A percentile compares a stretch with the other conserved stretches of the same genome.
Evolutionary conservation across 2,797 vertebrate species (phyloP).

Genomic region (Etheostoma perlongum): DNA sequence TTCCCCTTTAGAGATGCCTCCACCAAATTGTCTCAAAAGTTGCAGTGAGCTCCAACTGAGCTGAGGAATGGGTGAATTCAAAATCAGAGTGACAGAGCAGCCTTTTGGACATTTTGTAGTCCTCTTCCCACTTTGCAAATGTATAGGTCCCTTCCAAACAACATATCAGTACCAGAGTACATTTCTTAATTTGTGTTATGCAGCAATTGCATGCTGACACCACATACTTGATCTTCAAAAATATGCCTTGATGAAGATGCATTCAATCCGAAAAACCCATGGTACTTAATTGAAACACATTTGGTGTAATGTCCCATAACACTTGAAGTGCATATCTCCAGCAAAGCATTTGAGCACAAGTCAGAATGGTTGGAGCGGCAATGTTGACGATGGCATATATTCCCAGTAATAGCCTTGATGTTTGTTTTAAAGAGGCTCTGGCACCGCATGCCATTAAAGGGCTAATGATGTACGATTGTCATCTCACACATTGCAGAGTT

Average conservation of each 20-base stretch:
- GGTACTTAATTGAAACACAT: conserved; percentile 68
- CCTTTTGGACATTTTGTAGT: conserved; percentile 62
- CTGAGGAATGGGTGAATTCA: conserved; percentile 76
- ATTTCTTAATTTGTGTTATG: conserved; percentile 47
- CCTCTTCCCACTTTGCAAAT: conserved; percentile 47
- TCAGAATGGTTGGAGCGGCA: conserved; percentile 67
- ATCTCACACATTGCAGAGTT: conserved; percentile 80
- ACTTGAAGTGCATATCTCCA: conserved; percentile 72
- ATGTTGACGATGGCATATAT: conserved; percentile 71
- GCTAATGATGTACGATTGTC: conserved; percentile 85
- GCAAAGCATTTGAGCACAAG: conserved; percentile 64
- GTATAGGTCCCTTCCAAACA: conserved; percentile 41
- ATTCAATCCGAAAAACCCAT: conserved; percentile 59
- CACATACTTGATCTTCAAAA: conserved; percentile 45
- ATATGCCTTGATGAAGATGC: conserved; percentile 67
- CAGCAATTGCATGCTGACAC: conserved; percentile 43
- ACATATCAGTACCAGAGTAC: conserved; percentile 32
- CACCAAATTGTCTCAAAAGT: conserved; percentile 84
- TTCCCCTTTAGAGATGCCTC: conserved; percentile 80
- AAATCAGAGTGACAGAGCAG: conserved; percentile 74
- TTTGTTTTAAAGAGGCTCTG: conserved; percentile 82
- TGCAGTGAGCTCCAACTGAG: conserved; percentile 79
- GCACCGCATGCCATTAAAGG: conserved; percentile 77
- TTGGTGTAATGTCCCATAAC: conserved; percentile 72
- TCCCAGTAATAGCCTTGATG: conserved; percentile 76